These are phyloP conservation scores for Yasuhikotakia modesta DNA, from an alignment of 2,797 vertebrate genomes.

Conservation along the genomic window DNA sequence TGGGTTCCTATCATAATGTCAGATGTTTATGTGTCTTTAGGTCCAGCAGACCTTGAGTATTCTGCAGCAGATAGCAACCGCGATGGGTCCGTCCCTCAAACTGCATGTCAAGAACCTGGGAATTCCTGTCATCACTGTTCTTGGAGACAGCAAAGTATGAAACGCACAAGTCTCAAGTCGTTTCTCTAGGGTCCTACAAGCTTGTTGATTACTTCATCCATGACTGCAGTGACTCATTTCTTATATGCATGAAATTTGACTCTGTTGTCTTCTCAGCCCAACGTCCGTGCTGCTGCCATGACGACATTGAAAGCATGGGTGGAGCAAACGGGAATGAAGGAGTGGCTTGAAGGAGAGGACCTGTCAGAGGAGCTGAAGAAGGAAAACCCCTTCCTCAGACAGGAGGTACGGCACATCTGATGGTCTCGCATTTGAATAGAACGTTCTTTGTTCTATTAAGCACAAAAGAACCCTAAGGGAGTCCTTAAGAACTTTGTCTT, in stretches of 20 bases:
- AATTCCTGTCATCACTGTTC: slow-evolving; percentile 88
- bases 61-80: slow-evolving; percentile 89
- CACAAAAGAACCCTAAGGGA: no score
- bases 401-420: slow-evolving; percentile 80
- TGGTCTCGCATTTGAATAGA: no score
- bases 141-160: slow-evolving; percentile 95
- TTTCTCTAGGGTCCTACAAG: no score
- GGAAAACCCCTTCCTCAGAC: slow-evolving; percentile 94
- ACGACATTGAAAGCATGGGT: slow-evolving; percentile 91
- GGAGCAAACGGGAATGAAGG: slow-evolving; percentile 97
- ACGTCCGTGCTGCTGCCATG: slow-evolving; percentile 87
- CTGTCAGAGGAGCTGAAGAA: slow-evolving; percentile 93
- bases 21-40: slow-evolving; percentile 66
- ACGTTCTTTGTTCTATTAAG: no score
- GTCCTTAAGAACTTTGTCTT: no score
- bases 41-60: slow-evolving; percentile 92
- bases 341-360: slow-evolving; percentile 98
- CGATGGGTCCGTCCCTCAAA: slow-evolving; percentile 91
- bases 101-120: slow-evolving; percentile 90
- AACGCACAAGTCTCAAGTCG: background rate
- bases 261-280: slow-evolving; percentile 73
- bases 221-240: background rate
- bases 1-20: background rate
- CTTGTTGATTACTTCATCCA: no score
- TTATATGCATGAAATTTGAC: slow-evolving; percentile 23